Evolutionary conservation across 2,888 invertebrate genomes (phyloP).

Genomic region (Eucera pruinosa): DNA sequence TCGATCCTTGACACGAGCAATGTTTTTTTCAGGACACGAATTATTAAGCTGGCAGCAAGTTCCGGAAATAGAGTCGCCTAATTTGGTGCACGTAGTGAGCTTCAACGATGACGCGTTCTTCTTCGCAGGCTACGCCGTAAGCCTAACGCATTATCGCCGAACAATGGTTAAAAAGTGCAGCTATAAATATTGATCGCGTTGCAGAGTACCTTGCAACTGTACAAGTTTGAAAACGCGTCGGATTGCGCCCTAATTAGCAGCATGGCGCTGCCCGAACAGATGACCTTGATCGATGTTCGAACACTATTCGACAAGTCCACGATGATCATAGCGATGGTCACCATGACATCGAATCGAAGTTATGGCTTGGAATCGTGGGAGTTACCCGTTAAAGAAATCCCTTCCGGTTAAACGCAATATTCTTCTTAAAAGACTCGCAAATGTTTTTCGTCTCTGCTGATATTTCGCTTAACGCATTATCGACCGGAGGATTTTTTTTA

Average conservation of each 20-base stretch:
- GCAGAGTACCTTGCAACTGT: conserved; percentile 68
- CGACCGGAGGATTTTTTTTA: no score
- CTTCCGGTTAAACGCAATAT: conserved; percentile 43
- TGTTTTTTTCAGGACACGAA: conserved; percentile 66
- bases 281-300: conserved; percentile 68
- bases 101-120: conserved; percentile 71
- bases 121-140: conserved; percentile 69
- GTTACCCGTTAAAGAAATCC: conserved; percentile 54
- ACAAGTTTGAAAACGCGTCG: conserved; percentile 64
- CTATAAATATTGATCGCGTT: conserved; percentile 5
- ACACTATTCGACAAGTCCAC: conserved; percentile 49
- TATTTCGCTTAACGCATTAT: no score
- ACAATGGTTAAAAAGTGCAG: not conserved
- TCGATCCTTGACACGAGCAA: no score
- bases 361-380: conserved; percentile 69
- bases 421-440: no score
- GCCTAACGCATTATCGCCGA: not conserved
- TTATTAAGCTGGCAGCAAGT: conserved; percentile 72
- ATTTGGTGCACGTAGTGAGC: conserved; percentile 58
- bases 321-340: conserved; percentile 67
- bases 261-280: conserved; percentile 43
- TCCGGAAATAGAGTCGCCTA: conserved; percentile 60
- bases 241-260: conserved; percentile 22
- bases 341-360: conserved; percentile 29
- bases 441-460: no score